Base-by-base conservation (phyloP, 1,140 invertebrate species). In the Caerostris darwini region DNA sequence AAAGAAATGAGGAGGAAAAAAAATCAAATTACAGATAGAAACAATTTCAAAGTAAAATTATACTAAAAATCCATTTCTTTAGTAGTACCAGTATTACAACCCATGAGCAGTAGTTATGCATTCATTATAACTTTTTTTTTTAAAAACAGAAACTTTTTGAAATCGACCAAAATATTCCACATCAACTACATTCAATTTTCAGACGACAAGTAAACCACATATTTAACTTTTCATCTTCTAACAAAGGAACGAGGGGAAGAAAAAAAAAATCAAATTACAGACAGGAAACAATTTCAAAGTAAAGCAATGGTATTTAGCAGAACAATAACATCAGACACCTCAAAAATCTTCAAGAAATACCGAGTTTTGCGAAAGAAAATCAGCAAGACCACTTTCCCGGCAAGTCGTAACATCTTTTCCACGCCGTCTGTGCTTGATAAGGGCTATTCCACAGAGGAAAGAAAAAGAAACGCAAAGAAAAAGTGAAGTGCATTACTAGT, bases 401-500 rank as follows among this genome's bases (percentile, higher is more conserved):
- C 54, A 71, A 90, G 10, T 88, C 61, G 86, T 58, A 58, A 67
- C 61, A 50, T 87, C 77, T 87, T 59, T 93, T 87, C 67, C 92
- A 87, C 92, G 64, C 83, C 67, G 92, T 93, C 82, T 93, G 64
- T 53, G 87, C n/a, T 54, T 19, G 90, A 85, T 85, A 87, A 93
- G 67, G 67, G 59, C 58, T 56, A 92, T 82, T 87, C 82, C 53
- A 77, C 8, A 53, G 64, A 87, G 53, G 77, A 77, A 87, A 69
- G 83, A 59, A 86, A 58, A 87, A 87, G 54, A 87, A 93, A 85
- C 17, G 53, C 53, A 12, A 90, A 56, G 59, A 87, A 58, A 14
- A 86, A 83, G 17, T 58, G 57, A 71, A 86, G 61, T 34, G 34
- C 61, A 87, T 89, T 19, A 61, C 56, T 58, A 57, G 82, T 53